These are phyloP conservation scores for Spilosoma lubricipeda DNA, from an alignment of 2,888 invertebrate genomes.

Conservation along the genomic window DNA sequence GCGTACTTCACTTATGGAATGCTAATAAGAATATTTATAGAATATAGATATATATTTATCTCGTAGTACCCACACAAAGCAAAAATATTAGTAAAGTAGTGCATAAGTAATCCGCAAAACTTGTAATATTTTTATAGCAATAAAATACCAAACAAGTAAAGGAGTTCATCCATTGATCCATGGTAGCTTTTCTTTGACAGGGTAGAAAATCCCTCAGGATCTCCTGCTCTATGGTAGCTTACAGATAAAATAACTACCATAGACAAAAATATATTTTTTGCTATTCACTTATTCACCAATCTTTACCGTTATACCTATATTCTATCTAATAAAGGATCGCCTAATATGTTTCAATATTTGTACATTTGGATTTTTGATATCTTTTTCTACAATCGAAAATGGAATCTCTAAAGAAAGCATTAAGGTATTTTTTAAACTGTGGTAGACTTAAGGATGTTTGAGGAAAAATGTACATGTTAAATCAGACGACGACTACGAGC, in stretches of 20 bases:
- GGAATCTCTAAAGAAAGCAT: constrained; percentile 26
- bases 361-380: constrained; percentile 40
- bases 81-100: constrained; percentile 16
- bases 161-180: background rate
- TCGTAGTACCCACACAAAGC: constrained; percentile 26
- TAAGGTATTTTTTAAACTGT: constrained; percentile 45
- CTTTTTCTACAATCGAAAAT: constrained; percentile 32
- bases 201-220: too few species aligned
- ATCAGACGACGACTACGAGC: constrained; percentile 75
- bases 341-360: constrained; percentile 38
- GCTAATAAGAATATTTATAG: constrained; percentile 37
- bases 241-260: background rate
- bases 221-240: background rate
- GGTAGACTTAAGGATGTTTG: constrained; percentile 27
- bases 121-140: background rate
- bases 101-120: constrained; percentile 2
- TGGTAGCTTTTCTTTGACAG: background rate
- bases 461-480: background rate
- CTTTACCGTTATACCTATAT: constrained; percentile 2
- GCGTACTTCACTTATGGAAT: constrained; percentile 38
- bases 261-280: background rate
- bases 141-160: background rate
- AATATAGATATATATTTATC: constrained; percentile 23
- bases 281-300: background rate
- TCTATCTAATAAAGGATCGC: background rate